Evolutionary conservation across 2,888 invertebrate genomes (phyloP), one percentile per base, ranked within the genome.

Genomic region (Drosophila kuntzei): DNA sequence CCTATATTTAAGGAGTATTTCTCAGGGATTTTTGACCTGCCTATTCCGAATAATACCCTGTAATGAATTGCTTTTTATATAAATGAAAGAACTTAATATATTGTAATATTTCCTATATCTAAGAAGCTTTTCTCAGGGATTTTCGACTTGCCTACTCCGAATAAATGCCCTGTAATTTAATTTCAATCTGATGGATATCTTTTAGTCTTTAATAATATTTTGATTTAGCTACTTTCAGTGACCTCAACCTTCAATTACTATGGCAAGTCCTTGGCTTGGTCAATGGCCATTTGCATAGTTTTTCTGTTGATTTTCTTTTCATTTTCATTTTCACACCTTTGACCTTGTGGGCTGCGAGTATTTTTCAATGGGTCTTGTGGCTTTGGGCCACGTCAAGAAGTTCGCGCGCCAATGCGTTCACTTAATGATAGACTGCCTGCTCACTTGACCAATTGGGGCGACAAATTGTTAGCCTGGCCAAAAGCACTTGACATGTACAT

Each of bases 281-380:
- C 69, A 55, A 61, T 71, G 58, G 70, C 67, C 47, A 71, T 83
- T 81, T 82, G 70, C 67, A 80, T 80, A 72, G 71, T 54, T 66
- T 44, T 16, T 16, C 29, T 29, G 8, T n/a, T n/a, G n/a, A n/a
- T 27, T 29, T 27, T 12, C 18, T 39, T 65, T 62, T 67, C 43
- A 25, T 64, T 65, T 60, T 50, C 29, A 39, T 59, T 58, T 53
- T 29, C 68, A 62, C 68, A 69, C 43, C 64, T 63, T 57, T 66
- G 67, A 71, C 80, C 87, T 83, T 81, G 84, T 16, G 14, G 3
- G 3, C 11, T 20, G 6, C 47, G 7, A 37, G 43, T 32, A 41
- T 37, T n/a, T 55, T 60, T 70, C 39, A 74, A 65, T 53, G 44
- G 47, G 32, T 11, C 14, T 16, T 34, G 27, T 18, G 14, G 14